Evolutionary conservation across 1,140 invertebrate genomes (phyloP).

Genomic region (Drosophila ambigua): DNA sequence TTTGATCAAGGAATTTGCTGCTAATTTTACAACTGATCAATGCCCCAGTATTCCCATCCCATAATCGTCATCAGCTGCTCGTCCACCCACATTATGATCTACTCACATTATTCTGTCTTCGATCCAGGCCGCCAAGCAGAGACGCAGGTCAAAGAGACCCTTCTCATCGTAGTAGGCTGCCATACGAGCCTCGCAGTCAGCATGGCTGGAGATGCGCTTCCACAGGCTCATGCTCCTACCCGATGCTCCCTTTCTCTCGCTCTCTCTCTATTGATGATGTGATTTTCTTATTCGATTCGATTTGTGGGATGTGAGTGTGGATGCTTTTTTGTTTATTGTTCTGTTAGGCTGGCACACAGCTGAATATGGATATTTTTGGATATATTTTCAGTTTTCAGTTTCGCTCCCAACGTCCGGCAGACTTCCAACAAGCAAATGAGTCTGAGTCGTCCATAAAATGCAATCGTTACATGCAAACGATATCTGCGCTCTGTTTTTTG

Average conservation of each 20-base stretch:
- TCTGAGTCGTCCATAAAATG: constrained; percentile 72
- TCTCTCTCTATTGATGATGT: neutral
- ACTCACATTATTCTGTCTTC: constrained; percentile 83
- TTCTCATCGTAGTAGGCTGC: constrained; percentile 80
- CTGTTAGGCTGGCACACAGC: neutral
- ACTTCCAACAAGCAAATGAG: constrained; percentile 60
- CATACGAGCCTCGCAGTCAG: constrained; percentile 79
- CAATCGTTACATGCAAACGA: constrained; percentile 32
- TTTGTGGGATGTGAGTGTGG: neutral
- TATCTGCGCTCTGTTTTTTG: constrained; percentile 13
- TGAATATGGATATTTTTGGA: neutral
- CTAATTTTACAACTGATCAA: too few relatives aligned
- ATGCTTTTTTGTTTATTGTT: constrained; percentile 12
- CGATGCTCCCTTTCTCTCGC: neutral
- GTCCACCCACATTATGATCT: constrained; percentile 15
- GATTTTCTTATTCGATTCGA: neutral
- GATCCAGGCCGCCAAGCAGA: constrained; percentile 80
- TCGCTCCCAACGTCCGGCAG: constrained; percentile 52
- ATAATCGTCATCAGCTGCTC: constrained; percentile 1
- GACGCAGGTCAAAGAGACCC: constrained; percentile 77
- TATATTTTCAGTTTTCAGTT: constrained; percentile 11
- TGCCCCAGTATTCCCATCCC: neutral
- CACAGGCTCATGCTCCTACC: constrained; percentile 78
- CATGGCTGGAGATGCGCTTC: constrained; percentile 77
- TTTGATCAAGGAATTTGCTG: too few relatives aligned